phyloP scores from a whole-genome alignment of 2,888 invertebrate genomes.

The Meta bourneti region DNA sequence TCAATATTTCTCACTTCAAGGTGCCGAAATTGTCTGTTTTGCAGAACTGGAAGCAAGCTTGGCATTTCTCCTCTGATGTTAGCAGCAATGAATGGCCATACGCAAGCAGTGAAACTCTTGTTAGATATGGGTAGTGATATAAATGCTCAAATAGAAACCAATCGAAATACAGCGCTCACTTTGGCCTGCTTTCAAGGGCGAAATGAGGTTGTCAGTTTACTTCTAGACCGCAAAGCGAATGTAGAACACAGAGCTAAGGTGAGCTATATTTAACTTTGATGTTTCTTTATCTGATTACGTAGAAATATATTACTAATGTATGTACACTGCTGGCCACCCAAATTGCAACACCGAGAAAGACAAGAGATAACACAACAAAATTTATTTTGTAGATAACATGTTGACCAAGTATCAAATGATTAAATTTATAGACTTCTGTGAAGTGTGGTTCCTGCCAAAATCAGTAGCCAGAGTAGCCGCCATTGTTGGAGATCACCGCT shows the following conservation, averaged over 20 bases:
- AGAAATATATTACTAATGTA: too few species aligned
- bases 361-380: too few species aligned
- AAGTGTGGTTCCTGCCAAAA: too few species aligned
- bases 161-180: conserved; percentile 98
- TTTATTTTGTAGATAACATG: too few species aligned
- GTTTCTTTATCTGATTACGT: background rate
- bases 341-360: too few species aligned
- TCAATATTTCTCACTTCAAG: conserved; percentile 69
- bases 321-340: too few species aligned
- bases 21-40: conserved; percentile 68
- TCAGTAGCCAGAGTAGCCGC: too few species aligned
- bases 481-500: too few species aligned
- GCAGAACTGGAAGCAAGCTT: conserved; percentile 94
- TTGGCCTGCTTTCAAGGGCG: conserved; percentile 99
- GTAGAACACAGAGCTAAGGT: conserved; percentile 99
- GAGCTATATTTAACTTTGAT: conserved; percentile 73
- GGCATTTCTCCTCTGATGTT: conserved; percentile 99
- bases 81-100: conserved; percentile 99
- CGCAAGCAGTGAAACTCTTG: conserved; percentile 94
- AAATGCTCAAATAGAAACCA: conserved; percentile 98
- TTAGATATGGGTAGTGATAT: conserved; percentile 99
- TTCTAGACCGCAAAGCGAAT: conserved; percentile 97
- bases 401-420: too few species aligned
- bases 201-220: conserved; percentile 97
- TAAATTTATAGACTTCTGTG: too few species aligned